phyloP scores from a whole-genome alignment of 2,888 invertebrate genomes.

The Athalia rosae region DNA sequence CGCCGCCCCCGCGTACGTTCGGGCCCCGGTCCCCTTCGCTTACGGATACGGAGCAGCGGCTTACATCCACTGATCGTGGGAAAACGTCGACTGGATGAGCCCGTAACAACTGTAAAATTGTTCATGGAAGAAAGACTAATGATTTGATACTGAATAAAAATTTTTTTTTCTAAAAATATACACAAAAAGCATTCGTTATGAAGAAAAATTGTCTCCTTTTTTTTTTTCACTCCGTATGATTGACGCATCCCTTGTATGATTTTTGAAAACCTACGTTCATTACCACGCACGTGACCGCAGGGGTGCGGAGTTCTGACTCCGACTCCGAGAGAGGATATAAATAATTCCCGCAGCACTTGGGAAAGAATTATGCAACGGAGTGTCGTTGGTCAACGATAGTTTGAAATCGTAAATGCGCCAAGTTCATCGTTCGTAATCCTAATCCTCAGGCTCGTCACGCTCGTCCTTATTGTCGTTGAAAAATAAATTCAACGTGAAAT shows the following conservation, averaged over 20 bases:
- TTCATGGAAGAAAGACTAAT: not conserved
- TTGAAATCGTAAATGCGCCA: no score
- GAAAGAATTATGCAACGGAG: no score
- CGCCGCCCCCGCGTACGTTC: slow-evolving; percentile 50
- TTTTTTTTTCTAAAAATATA: not conserved
- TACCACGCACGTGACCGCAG: no score
- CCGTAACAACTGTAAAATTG: not conserved
- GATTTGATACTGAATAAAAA: slow-evolving; percentile 3
- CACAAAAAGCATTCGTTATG: not conserved
- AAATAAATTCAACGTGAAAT: no score
- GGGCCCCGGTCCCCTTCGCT: slow-evolving; percentile 20
- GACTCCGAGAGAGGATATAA: no score
- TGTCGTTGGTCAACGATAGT: no score
- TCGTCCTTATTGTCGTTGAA: no score
- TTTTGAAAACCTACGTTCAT: no score
- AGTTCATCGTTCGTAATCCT: no score
- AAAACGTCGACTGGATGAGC: not conserved
- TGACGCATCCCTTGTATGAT: not conserved
- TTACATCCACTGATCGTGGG: slow-evolving; percentile 3
- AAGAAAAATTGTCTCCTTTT: not conserved
- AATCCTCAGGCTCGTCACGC: no score
- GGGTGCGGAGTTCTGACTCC: no score
- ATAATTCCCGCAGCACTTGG: no score
- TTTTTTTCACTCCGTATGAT: not conserved
- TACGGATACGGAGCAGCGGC: slow-evolving; percentile 20